phyloP scores from a whole-genome alignment of 2,797 vertebrate genomes.

The Platyrinchus mystaceus region DNA sequence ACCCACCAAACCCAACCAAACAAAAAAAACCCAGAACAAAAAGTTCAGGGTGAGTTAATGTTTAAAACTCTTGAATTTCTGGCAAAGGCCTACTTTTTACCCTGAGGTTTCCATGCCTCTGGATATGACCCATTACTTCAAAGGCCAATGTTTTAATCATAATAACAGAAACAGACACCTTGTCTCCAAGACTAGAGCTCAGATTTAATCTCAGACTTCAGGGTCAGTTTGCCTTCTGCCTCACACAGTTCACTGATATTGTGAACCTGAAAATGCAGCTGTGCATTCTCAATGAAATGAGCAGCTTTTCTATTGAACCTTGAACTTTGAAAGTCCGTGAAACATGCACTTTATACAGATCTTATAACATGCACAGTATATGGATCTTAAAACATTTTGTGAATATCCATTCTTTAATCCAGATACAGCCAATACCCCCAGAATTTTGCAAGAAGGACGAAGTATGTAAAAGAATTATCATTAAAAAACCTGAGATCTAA shows the following conservation, averaged over 20 bases:
- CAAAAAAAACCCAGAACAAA: background rate
- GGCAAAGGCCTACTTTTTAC: background rate
- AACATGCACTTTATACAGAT: background rate
- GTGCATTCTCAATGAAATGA: background rate
- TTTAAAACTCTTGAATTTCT: background rate
- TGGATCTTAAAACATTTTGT: background rate
- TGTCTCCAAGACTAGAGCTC: background rate
- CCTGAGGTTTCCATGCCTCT: background rate
- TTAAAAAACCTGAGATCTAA: background rate
- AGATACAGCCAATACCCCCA: background rate
- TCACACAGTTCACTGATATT: background rate
- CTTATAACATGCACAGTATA: background rate
- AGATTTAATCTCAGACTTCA: background rate
- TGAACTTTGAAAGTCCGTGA: background rate
- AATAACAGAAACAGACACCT: background rate
- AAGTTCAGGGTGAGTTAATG: background rate
- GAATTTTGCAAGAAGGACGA: background rate
- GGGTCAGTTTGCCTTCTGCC: background rate
- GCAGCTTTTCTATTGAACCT: background rate
- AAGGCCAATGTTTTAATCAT: background rate
- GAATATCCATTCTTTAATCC: background rate
- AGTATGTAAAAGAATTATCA: background rate
- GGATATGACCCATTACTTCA: background rate
- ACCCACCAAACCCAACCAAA: too few species aligned
- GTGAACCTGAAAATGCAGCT: background rate